Base-by-base conservation (phyloP, 2,888 invertebrate species). In the Malthinus flaveolus region DNA sequence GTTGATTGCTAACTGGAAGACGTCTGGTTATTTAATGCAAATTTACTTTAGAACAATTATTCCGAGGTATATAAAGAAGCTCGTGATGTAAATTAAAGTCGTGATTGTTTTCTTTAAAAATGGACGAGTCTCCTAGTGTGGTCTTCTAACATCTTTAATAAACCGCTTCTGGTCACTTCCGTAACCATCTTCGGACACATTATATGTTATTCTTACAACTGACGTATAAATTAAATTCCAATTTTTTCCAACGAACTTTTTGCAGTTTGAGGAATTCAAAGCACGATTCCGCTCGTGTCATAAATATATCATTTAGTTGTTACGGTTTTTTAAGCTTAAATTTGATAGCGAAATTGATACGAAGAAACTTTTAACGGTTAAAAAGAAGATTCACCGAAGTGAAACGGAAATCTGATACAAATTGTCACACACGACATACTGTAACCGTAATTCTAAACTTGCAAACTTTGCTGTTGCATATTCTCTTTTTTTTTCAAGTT, bases 1-100 rank as follows among this genome's bases (percentile, higher is more conserved):
- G 56, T 56, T 57, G 60, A 62, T 55, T 58, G 33, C 48, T 45
- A 51, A 51, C 44, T 53, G 37, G 42, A 32, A 63, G 61, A 67
- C 70, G 69, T 69, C 68, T 66, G 42, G 63, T 66, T 65, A 66
- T 69, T 71, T 68, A 70, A 71, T 71, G 69, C 66, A 69, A 70
- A 69, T 70, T 61, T 49, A 63, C 65, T 65, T 67, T 68, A 68
- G 64, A 70, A 68, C 71, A 68, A 71, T 71, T 71, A 71, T 68
- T 66, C 47, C 61, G 56, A 66, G 58, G 66, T 67, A 70, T 23
- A 68, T 70, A 68, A 68, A 66, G 60, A 57, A 55, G 59, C 32
- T 66, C 58, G 63, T 65, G 62, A 70, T 70, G 70, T 66, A 71
- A 69, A 71, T 70, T 65, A 68, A 59, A 69, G 64, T 70, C 71